phyloP scores from a whole-genome alignment of 1,140 invertebrate genomes.

The Gerris buenoi region DNA sequence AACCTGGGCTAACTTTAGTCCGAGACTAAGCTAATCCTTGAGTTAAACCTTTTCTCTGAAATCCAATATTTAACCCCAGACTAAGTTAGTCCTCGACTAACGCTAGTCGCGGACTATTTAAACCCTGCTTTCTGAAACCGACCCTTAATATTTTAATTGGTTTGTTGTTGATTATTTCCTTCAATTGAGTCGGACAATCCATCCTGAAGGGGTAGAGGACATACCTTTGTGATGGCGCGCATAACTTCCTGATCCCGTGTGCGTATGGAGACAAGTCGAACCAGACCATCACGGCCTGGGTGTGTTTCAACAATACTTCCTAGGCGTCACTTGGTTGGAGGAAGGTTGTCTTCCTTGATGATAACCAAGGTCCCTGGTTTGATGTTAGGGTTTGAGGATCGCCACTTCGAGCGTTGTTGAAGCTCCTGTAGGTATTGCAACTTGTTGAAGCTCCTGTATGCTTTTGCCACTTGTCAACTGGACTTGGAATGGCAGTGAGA shows the following conservation, averaged over 20 bases:
- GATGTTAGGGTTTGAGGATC: not conserved
- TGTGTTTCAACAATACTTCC: slow-evolving; percentile 24
- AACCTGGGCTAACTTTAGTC: too few species aligned
- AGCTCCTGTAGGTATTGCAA: slow-evolving; percentile 25
- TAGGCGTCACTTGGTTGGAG: slow-evolving; percentile 25
- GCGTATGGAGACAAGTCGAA: slow-evolving; percentile 22
- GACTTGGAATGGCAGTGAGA: slow-evolving; percentile 24
- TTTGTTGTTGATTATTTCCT: too few species aligned
- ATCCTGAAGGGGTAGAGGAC: slow-evolving; percentile 20
- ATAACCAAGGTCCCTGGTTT: slow-evolving; percentile 18
- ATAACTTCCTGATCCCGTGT: slow-evolving; percentile 18
- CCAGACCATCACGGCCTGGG: slow-evolving; percentile 21
- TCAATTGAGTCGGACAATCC: too few species aligned
- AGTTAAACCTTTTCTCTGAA: too few species aligned
- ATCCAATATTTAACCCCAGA: too few species aligned
- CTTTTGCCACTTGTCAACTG: slow-evolving; percentile 16
- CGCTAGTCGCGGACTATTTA: too few species aligned
- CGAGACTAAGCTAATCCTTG: too few species aligned
- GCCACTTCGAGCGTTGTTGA: slow-evolving; percentile 24
- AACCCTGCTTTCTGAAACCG: too few species aligned
- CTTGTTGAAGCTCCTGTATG: slow-evolving; percentile 24
- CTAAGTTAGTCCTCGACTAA: too few species aligned
- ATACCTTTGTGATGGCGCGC: slow-evolving; percentile 17
- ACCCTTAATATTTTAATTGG: too few species aligned
- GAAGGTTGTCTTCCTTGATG: slow-evolving; percentile 24